Base-by-base conservation (phyloP, 2,797 vertebrate species). In the Loris lydekkerianus region DNA sequence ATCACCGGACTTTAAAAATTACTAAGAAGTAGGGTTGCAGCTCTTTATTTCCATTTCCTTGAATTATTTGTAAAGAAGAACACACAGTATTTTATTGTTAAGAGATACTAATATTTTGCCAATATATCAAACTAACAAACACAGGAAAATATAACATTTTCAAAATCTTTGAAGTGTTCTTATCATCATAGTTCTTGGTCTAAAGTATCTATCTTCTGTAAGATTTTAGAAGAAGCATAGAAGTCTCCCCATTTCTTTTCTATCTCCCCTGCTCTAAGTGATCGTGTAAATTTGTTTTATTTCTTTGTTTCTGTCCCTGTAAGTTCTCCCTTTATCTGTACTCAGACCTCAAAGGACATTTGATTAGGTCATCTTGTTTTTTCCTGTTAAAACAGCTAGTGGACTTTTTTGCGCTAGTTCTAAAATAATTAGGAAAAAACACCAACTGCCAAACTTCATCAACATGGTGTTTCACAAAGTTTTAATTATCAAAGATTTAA, bases 401-500 rank as follows among this genome's bases (percentile, higher is more conserved):
- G 31, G 13, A 21, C 37, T 76, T 63, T 6, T 6, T 60, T 37
- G 7, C 6, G 29, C 23, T 60, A 73, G 15, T 90, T 10, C 17
- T 82, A 83, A 92, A 83, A 75, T 78, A 25, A 70, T 82, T 93
- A 58, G 49, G 69, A 76, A 92, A 96, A 78, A 31, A 17, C 8
- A 70, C 2, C 15, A 58, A 63, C 84, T 34, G 93, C 4, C 20
- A 72, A 82, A 89, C 77, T 65, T 15, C 5, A 69, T 63, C 53
- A 91, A 15, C 23, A 29, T 17, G 85, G 17, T 73, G 13, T 43
- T 73, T 60, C 63, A 21, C 7, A 72, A 73, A 9, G 2, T 56
- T 86, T 96, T 86, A 31, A 83, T 94, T 95, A 25, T 89, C 10
- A 61, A 92, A 29, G 0, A 60, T 73, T 85, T 63, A 67, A 65